These are phyloP conservation scores for Masnerella sp. DNA, from an alignment of 2,888 invertebrate species.

Conservation along the genomic window DNA sequence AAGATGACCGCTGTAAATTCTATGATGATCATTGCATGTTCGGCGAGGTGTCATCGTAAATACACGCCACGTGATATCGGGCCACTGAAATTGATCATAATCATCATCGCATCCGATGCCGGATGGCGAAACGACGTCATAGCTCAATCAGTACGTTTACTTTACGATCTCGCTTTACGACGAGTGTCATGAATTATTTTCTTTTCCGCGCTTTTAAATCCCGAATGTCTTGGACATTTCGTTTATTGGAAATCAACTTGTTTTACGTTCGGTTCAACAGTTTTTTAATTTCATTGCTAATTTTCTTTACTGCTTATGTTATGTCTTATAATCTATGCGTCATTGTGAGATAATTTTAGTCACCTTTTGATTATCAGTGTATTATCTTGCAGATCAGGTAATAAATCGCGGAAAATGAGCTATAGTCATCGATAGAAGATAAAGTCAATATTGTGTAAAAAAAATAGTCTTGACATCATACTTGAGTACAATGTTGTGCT, in stretches of 20 bases:
- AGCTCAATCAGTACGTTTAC: constrained; percentile 30
- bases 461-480: no score
- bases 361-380: no score
- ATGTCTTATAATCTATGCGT: background rate
- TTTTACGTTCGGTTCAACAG: constrained; percentile 11
- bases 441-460: no score
- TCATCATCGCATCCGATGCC: constrained; percentile 14
- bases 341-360: no score
- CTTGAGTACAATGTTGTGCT: no score
- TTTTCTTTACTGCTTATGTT: constrained; percentile 4
- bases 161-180: constrained; percentile 33
- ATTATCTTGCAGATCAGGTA: no score
- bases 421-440: no score
- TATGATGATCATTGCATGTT: constrained; percentile 23
- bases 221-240: constrained; percentile 6
- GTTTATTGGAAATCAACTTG: constrained; percentile 3
- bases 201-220: constrained; percentile 16
- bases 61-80: constrained; percentile 22
- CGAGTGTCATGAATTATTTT: constrained; percentile 21
- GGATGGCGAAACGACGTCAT: constrained; percentile 14
- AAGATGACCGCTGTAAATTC: constrained; percentile 26
- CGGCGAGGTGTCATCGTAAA: constrained; percentile 39
- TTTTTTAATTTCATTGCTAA: background rate
- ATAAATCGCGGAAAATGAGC: no score
- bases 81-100: constrained; percentile 40